Evolutionary conservation across 1,140 invertebrate species (phyloP).

Genomic region (Bombus huntii): DNA sequence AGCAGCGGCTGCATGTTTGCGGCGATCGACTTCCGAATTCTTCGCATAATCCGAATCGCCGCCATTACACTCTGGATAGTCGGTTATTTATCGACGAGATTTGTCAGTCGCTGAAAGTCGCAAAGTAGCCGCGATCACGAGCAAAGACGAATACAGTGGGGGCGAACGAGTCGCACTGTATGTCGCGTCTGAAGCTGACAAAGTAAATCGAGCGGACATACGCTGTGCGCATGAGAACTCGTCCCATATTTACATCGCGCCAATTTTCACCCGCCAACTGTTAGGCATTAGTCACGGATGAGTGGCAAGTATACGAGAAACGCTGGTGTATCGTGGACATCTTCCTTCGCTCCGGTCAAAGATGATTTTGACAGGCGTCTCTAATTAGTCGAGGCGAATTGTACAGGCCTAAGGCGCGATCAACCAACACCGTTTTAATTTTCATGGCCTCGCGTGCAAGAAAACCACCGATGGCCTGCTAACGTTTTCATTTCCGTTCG

Average conservation of each 20-base stretch:
- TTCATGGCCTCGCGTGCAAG: slow-evolving; percentile 3
- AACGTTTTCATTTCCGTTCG: slow-evolving; percentile 10
- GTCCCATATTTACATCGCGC: slow-evolving; percentile 64
- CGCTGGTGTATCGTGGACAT: background rate
- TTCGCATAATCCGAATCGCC: slow-evolving; percentile 26
- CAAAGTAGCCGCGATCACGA: background rate
- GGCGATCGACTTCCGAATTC: slow-evolving; percentile 43
- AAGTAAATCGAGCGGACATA: slow-evolving; percentile 55
- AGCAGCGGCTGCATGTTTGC: background rate
- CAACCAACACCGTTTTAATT: background rate
- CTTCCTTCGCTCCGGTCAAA: background rate
- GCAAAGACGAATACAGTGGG: slow-evolving; percentile 6
- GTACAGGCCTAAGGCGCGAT: background rate
- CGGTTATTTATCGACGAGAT: slow-evolving; percentile 40
- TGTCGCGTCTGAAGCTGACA: slow-evolving; percentile 40
- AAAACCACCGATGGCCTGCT: background rate
- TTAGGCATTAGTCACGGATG: slow-evolving; percentile 55
- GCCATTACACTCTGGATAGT: slow-evolving; percentile 16
- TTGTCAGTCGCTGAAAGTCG: slow-evolving; percentile 28
- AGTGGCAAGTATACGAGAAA: slow-evolving; percentile 19
- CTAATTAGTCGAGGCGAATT: slow-evolving; percentile 37
- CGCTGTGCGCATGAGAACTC: slow-evolving; percentile 39
- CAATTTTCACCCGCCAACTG: slow-evolving; percentile 64
- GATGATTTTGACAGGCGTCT: slow-evolving; percentile 41
- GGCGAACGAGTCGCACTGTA: background rate